phyloP scores from a whole-genome alignment of 2,888 invertebrate genomes.

The Rhorus exstirpatorius region DNA sequence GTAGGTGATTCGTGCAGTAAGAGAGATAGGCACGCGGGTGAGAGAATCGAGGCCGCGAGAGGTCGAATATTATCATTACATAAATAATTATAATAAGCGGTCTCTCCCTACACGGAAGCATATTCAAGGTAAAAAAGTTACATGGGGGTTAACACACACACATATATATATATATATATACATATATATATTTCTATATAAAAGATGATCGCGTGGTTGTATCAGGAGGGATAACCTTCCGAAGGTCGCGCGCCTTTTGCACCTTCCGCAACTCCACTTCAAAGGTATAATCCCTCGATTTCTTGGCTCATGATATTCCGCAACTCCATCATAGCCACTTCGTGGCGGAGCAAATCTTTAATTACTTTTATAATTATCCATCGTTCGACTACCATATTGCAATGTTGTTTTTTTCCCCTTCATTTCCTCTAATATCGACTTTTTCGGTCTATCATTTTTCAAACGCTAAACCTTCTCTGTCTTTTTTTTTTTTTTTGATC shows the following conservation, averaged over 20 bases:
- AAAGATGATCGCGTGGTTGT: constrained; percentile 68
- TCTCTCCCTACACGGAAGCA: constrained; percentile 79
- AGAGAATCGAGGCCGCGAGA: constrained; percentile 64
- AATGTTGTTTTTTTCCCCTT: too few relatives aligned
- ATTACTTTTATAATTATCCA: constrained; percentile 13
- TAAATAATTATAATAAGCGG: constrained; percentile 75
- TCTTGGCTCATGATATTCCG: constrained; percentile 27
- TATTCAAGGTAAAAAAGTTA: constrained; percentile 70
- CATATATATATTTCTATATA: too few relatives aligned
- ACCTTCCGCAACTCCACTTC: constrained; percentile 63
- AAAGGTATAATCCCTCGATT: constrained; percentile 19
- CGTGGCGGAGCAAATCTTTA: constrained; percentile 2
- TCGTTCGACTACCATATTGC: background rate
- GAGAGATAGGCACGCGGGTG: constrained; percentile 44
- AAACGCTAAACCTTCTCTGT: too few relatives aligned
- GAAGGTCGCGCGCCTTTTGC: constrained; percentile 81
- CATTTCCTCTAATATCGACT: too few relatives aligned
- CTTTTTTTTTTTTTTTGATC: too few relatives aligned
- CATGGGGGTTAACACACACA: constrained; percentile 5
- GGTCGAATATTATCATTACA: constrained; percentile 74
- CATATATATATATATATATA: too few relatives aligned
- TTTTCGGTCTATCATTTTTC: too few relatives aligned
- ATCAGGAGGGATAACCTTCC: constrained; percentile 79
- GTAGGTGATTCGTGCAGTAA: constrained; percentile 42
- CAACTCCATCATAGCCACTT: background rate